Percentiles rank a stretch among this genome's conserved stretches.
Evolutionary conservation across 2,797 vertebrate species (phyloP).

Genomic region (Anabas testudineus): DNA sequence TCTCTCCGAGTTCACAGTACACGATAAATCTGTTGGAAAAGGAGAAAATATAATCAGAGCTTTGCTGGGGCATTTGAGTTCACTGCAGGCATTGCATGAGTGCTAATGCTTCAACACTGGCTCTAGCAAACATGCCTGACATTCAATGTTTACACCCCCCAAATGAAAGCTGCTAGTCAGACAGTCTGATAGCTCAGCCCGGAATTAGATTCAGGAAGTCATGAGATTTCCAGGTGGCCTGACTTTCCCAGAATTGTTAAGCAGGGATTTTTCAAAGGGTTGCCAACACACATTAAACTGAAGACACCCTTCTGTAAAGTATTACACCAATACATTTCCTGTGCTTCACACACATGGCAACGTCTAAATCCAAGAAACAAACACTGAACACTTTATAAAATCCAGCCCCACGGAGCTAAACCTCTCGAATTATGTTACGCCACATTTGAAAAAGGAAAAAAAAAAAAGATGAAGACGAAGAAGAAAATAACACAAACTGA

Average conservation of each 20-base stretch:
- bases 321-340: conserved; percentile 44
- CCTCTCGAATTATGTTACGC: conserved; percentile 12
- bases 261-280: conserved; percentile 69
- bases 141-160: conserved; percentile 69
- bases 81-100: conserved; percentile 73
- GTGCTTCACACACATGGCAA: conserved; percentile 23
- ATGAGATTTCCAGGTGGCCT: conserved; percentile 82
- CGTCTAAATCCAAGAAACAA: conserved; percentile 44
- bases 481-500: background rate
- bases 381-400: conserved; percentile 21
- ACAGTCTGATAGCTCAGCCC: conserved; percentile 73
- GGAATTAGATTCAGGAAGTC: conserved; percentile 83
- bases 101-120: conserved; percentile 76
- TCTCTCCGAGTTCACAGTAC: conserved; percentile 48
- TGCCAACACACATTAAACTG: conserved; percentile 70
- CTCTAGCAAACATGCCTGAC: conserved; percentile 74
- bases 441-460: background rate
- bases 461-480: too few species aligned
- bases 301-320: conserved; percentile 57
- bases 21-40: conserved; percentile 65
- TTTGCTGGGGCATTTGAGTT: conserved; percentile 72
- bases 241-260: conserved; percentile 82
- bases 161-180: conserved; percentile 78
- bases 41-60: conserved; percentile 74
- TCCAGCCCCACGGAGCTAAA: background rate